Conservation (phyloP, 2,113 vertebrate species). For the Spea multiplicata region DNA sequence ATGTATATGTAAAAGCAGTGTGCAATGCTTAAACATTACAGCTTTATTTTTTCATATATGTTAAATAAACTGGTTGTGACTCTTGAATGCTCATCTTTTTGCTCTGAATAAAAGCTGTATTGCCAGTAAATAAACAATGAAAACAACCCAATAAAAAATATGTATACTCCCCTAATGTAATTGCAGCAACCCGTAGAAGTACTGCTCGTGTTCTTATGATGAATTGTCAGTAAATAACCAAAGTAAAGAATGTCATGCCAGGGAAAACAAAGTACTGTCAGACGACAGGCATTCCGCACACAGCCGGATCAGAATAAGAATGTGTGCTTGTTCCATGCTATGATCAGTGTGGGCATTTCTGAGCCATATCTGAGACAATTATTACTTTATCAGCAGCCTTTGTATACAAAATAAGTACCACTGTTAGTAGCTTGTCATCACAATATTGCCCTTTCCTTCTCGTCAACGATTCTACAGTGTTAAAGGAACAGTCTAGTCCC, state of each 20-base stretch:
- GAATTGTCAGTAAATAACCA: neutral
- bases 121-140: neutral
- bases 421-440: neutral
- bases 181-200: no score
- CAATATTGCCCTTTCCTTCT: no score
- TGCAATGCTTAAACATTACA: no score
- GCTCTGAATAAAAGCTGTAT: neutral
- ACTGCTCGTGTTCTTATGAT: no score
- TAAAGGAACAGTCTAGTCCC: no score
- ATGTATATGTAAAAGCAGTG: no score
- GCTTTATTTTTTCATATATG: no score
- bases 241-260: constrained; percentile 10
- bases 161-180: no score
- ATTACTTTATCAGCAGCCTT: constrained; percentile 5
- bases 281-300: neutral
- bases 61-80: no score
- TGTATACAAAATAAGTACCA: constrained; percentile 3
- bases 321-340: constrained; percentile 3
- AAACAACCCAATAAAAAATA: neutral
- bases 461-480: no score
- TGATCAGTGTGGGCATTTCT: constrained; percentile 30
- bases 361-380: neutral
- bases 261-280: neutral
- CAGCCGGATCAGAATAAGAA: neutral
- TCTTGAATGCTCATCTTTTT: no score